Conservation (phyloP, 2,113 vertebrate species). For the Paramormyrops kingsleyae region DNA sequence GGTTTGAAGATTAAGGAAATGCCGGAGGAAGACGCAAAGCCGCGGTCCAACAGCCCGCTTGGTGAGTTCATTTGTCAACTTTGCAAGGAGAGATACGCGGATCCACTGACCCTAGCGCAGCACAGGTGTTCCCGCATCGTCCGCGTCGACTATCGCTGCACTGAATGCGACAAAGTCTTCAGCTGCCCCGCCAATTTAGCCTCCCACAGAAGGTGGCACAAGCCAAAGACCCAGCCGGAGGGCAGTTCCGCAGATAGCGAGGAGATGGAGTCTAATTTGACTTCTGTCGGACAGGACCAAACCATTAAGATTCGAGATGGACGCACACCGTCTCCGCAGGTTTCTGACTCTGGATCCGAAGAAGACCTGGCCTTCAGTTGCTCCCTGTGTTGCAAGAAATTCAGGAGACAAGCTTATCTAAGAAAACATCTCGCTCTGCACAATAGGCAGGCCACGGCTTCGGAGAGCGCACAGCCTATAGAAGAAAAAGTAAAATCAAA, state of each 20-base stretch:
- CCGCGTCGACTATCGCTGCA: conserved; percentile 47
- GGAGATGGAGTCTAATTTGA: background rate
- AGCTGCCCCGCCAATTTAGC: conserved; percentile 53
- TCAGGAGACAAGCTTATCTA: conserved; percentile 42
- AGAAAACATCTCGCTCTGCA: conserved; percentile 48
- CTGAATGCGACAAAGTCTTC: conserved; percentile 50
- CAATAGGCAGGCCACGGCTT: conserved; percentile 25
- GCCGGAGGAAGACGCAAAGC: conserved; percentile 23
- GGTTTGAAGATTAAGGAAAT: conserved; percentile 41
- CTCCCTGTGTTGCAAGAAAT: conserved; percentile 41
- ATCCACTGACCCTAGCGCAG: conserved; percentile 45
- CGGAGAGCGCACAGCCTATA: background rate
- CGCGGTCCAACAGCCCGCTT: conserved; percentile 21
- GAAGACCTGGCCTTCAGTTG: conserved; percentile 39
- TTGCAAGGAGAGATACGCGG: conserved; percentile 43
- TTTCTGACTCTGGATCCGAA: conserved; percentile 22
- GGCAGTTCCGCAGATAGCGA: conserved; percentile 16
- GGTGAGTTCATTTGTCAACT: conserved; percentile 50
- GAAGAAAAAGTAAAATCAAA: background rate
- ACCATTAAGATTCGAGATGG: background rate
- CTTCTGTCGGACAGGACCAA: background rate
- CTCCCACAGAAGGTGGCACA: conserved; percentile 53
- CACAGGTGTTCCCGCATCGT: conserved; percentile 50
- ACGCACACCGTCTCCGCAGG: background rate
- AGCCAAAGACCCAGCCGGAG: conserved; percentile 31